Evolutionary conservation across 2,888 invertebrate species (phyloP), one percentile per base, ranked within the genome.

Genomic region (Malachius bipustulatus): DNA sequence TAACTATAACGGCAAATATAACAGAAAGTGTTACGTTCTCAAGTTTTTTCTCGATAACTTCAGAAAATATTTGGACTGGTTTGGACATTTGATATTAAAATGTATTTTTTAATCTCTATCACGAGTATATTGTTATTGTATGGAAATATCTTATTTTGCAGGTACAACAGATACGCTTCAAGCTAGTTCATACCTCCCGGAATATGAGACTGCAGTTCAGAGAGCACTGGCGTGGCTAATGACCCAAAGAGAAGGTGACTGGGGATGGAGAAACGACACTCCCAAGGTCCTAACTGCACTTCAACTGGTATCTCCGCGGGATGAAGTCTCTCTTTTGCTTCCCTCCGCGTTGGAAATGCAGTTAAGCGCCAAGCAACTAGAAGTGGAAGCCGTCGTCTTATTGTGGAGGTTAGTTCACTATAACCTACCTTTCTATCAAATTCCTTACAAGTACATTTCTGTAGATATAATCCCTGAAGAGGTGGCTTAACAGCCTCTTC

Each of bases 221-320:
- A 71, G 72, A 47, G 85, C 84, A 1, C 61, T 82, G 37, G 72
- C 77, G 46, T 85, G 83, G 72, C 62, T 85, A 13, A 69, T 79
- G 53, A 72, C 74, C 46, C 81, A 82, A 48, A 70, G 84, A 14
- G 76, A 76, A 47, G 65, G 71, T 2, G 80, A 84, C 55, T 82
- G 78, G 70, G 84, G 84, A 3, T 87, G 85, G 83, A 77, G 77
- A 24, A 82, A 83, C 49, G 84, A 85, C 52, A 88, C 88, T 0
- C 81, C 87, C 42, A 77, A 81, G 51, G 85, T 83, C 2, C 71
- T 88, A 54, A 69, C 85, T 27, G 83, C 87, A 16, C 68, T 88
- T 37, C 80, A 84, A 62, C 70, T 82, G 48, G 65, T 64, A 26
- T 55, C 60, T 42, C 46, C 50, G 29, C 52, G 52, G 15, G 56